Conservation (phyloP, 1,140 invertebrate species). For the Solenopsis invicta region DNA sequence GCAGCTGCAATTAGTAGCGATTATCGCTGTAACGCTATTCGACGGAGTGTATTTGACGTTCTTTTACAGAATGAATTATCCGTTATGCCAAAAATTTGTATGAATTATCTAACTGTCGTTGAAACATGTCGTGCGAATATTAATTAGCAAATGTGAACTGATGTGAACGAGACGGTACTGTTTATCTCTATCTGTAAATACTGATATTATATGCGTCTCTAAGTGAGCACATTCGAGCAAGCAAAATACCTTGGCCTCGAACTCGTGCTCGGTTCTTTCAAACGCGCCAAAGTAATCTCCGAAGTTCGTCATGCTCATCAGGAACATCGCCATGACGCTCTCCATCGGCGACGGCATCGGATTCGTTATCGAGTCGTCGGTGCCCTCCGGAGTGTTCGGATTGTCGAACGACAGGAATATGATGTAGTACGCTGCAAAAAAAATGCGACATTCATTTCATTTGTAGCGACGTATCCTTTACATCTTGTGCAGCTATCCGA, state of each 20-base stretch:
- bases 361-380: conserved; percentile 91
- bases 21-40: not conserved
- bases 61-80: conserved; percentile 23
- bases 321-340: conserved; percentile 98
- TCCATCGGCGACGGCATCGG: conserved; percentile 96
- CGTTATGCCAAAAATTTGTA: conserved; percentile 7
- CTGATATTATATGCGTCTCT: not conserved
- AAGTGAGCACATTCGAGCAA: not conserved
- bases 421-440: conserved; percentile 94
- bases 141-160: not conserved
- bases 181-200: not conserved
- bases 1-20: conserved; percentile 88
- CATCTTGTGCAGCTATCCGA: not conserved
- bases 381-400: conserved; percentile 91
- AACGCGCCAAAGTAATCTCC: conserved; percentile 97
- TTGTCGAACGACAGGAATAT: conserved; percentile 96
- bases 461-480: not conserved
- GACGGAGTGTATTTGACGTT: not conserved
- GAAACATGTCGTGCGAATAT: not conserved
- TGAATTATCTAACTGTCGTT: conserved; percentile 23
- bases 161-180: too few relatives aligned
- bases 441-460: not conserved
- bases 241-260: conserved; percentile 93
- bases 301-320: conserved; percentile 99
- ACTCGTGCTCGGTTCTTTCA: conserved; percentile 94